Evolutionary conservation across 1,140 invertebrate species (phyloP), one percentile per base, ranked within the genome.

Genomic region (Drosophila murphyi): DNA sequence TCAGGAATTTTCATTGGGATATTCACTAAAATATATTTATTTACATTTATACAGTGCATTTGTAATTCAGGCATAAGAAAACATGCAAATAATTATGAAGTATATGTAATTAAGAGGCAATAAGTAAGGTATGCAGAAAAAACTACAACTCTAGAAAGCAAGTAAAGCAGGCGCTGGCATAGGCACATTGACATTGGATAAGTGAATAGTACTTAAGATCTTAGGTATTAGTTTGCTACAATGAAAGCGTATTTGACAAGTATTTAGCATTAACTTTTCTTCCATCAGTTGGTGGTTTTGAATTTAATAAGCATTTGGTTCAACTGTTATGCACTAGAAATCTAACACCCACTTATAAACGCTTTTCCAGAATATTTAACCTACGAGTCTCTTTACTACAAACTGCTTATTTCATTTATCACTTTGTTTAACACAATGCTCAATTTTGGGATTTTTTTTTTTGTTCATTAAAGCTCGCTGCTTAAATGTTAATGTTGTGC

Each of bases 81-180:
- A 78, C 79, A 81, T 82, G 79, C 79, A 78, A 69, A 78, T 82
- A 78, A 65, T 69, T 69, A 78, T 81, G 62, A 78, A 34, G 5
- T 28, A 34, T 3, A 5, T 2, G 31, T 2, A 35, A 31, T 20
- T 20, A 8, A 37, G 8, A 12, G 31, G 39, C 45, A 31, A 35
- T 12, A 39, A 10, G 28, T 59, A 31, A 56, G 41, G 34, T 37
- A 32, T 50, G 69, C 31, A 51, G n/a, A 45, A 31, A 52, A 52
- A 12, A 8, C 20, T 37, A 37, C 39, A 20, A 20, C 54, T 56
- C 39, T 20, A 10, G 8, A 45, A 59, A 55, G 34, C 61, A 70
- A 62, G 35, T 56, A 67, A 80, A 71, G 76, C 83, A 88, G 78
- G 76, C 80, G 52, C 37, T 68, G 64, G 47, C 35, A 61, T 45